phyloP scores from a whole-genome alignment of 2,888 invertebrate genomes.

The Aleiodes testaceus region DNA sequence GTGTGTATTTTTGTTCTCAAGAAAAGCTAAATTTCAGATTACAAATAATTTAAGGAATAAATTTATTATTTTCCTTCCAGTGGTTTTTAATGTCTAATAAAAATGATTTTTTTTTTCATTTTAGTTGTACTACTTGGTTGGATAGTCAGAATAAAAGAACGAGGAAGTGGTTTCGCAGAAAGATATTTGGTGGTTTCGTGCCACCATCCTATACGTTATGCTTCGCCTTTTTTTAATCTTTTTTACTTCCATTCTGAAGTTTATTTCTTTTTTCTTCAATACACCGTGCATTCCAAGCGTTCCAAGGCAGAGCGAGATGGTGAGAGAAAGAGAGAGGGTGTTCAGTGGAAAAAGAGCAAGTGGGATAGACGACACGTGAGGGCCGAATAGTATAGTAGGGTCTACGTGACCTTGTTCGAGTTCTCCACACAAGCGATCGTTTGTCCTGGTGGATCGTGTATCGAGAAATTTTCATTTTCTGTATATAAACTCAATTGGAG shows the following conservation, averaged over 20 bases:
- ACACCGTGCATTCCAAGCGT: conserved; percentile 59
- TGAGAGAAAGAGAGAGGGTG: neutral
- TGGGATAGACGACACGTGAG: conserved; percentile 28
- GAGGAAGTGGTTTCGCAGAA: conserved; percentile 62
- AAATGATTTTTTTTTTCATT: neutral
- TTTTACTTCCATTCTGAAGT: conserved; percentile 36
- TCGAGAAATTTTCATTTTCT: conserved; percentile 21
- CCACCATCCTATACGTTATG: conserved; percentile 23
- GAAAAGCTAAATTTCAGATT: neutral
- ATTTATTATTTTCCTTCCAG: neutral
- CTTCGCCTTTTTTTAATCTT: conserved; percentile 45
- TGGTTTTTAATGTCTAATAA: neutral
- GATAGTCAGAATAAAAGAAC: conserved; percentile 50
- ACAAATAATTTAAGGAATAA: neutral
- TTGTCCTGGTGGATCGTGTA: neutral
- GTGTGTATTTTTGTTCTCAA: neutral
- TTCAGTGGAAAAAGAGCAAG: neutral
- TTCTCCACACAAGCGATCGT: conserved; percentile 39
- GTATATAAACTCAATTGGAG: neutral
- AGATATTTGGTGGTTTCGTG: conserved; percentile 56
- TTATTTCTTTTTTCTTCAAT: conserved; percentile 31
- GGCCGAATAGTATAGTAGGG: conserved; percentile 55
- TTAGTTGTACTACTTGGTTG: neutral
- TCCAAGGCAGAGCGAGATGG: conserved; percentile 39
- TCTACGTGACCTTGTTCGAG: conserved; percentile 61